Conservation (phyloP, 2,113 vertebrate species). For the Brachypodius melanocephalos region DNA sequence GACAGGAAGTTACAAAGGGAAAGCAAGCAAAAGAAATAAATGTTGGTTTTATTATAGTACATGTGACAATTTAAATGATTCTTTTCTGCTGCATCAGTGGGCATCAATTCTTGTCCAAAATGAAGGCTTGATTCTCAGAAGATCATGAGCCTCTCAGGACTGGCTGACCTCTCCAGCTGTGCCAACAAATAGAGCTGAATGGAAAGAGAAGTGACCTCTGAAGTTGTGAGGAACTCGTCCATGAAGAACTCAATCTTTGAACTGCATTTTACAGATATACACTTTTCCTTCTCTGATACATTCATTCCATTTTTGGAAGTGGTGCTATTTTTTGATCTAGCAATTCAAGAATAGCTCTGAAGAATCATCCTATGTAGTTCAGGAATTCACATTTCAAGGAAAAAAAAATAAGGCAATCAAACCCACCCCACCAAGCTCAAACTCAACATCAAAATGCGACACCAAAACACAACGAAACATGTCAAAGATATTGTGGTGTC, state of each 20-base stretch:
- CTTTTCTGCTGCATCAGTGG: not conserved
- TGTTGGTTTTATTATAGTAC: not conserved
- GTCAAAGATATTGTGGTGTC: not conserved
- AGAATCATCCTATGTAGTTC: not conserved
- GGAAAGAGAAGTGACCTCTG: not conserved
- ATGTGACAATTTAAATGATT: not conserved
- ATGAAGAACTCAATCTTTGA: not conserved
- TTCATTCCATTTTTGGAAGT: not conserved
- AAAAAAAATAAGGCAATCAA: not conserved
- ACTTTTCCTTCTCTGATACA: not conserved
- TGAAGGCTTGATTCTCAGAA: not conserved
- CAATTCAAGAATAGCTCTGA: not conserved
- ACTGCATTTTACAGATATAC: not conserved
- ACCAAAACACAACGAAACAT: not conserved
- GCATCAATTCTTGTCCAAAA: not conserved
- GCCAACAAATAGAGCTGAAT: not conserved
- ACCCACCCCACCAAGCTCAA: accelerated
- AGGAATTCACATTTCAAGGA: not conserved
- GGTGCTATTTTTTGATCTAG: not conserved
- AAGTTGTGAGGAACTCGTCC: not conserved
- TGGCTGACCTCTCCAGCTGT: not conserved
- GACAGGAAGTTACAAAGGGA: not conserved
- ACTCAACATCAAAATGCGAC: not conserved
- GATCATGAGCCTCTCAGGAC: not conserved
- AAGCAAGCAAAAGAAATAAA: not conserved